Base-by-base conservation (phyloP, 1,140 invertebrate genomes). In the Lutraria rhynchaena region DNA sequence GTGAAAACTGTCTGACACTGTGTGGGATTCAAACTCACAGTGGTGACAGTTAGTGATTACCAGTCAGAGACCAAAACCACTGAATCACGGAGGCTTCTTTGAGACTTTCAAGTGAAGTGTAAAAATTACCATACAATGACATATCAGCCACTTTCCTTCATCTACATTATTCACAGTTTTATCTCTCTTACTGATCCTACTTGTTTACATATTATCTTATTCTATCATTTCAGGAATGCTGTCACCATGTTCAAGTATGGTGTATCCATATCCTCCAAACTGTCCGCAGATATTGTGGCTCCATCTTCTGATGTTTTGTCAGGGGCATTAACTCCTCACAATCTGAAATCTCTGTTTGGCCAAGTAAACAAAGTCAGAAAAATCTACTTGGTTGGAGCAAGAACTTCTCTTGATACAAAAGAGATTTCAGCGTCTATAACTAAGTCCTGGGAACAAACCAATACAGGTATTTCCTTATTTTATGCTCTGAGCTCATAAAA, bases 391-490 rank as follows among this genome's bases (percentile, higher is more conserved):
- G 31, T 33, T 33, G 76, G 76, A 15, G 33, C 33, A n/a, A 53
- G 29, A 19, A 22, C 63, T 27, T 7, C 17, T 5, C 46, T 55
- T 31, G 53, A 80, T 24, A 53, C n/a, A 9, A 69, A 44, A 29
- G 53, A 44, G 27, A n/a, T 80, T 4, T 22, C 31, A 27, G 7
- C 9, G n/a, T 35, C 76, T 27, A 27, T 80, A 37, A 13, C 5
- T 15, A 19, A 5, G 11, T 46, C 76, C 3, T 80, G 76, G 76
- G 17, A 27, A 19, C 19, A 80, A 19, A 33, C 60, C 19, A 77
- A 77, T 31, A 67, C 27, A 77, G 75, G 75, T 77, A 53, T 29
- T 9, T n/a, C n/a, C n/a, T n/a, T n/a, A n/a, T n/a, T n/a, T n/a
- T n/a, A n/a, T n/a, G n/a, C n/a, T n/a, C n/a, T n/a, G n/a, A n/a